Percentiles rank a stretch among this genome's conserved stretches.
Conservation (phyloP, 2,113 vertebrate species). For the mouse (Mus musculus) region GRCm39 chr3:127873001-127873500, state of each 20-base stretch:
- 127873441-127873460: not conserved
- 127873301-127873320: conserved; percentile 5
- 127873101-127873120: not conserved
- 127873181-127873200: not conserved
- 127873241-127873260: not conserved
- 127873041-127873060: not conserved
- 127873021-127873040: not conserved
- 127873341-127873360: not conserved
- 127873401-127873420: not conserved
- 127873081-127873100: not conserved
- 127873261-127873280: conserved; percentile 29
- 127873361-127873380: conserved; percentile 44
- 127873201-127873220: not conserved
- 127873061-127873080: not conserved
- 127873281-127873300: conserved; percentile 42
- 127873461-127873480: not conserved
- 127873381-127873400: not conserved
- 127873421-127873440: not conserved
- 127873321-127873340: not conserved
- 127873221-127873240: not conserved
- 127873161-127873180: not conserved
- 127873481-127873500: not conserved
- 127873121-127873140: not conserved
- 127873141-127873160: not conserved
- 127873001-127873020: not conserved